These are phyloP conservation scores for Xenus cinereus DNA, from an alignment of 2,113 vertebrate genomes.

Conservation along the genomic window DNA sequence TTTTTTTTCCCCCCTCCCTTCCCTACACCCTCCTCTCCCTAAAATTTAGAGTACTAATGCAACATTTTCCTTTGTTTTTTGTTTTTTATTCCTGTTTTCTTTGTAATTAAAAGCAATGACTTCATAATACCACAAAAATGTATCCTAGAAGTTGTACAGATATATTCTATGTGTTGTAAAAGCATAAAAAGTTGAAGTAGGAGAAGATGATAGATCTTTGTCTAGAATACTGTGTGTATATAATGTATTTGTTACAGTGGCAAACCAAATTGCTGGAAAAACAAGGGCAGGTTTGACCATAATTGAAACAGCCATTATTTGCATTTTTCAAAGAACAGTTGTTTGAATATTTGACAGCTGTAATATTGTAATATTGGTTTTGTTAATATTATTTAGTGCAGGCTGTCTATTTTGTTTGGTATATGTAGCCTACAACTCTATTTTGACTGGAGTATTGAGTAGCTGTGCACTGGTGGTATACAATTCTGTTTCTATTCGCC, in stretches of 20 bases:
- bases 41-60: background rate
- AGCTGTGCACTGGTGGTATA: background rate
- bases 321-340: background rate
- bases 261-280: background rate
- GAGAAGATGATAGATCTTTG: background rate
- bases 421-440: background rate
- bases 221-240: background rate
- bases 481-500: background rate
- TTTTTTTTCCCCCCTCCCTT: background rate
- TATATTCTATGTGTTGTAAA: background rate
- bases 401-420: background rate
- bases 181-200: background rate
- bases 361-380: background rate
- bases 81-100: background rate
- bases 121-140: background rate
- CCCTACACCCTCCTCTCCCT: rapidly evolving
- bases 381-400: background rate
- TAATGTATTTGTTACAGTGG: background rate
- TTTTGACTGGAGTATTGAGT: background rate
- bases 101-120: background rate
- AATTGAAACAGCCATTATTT: background rate
- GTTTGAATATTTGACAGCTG: background rate
- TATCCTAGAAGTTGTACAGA: background rate
- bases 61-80: background rate
- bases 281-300: background rate